Evolutionary conservation across 2,113 vertebrate species (phyloP), one percentile per base, ranked within the genome.

Genomic region (Calonectris borealis): DNA sequence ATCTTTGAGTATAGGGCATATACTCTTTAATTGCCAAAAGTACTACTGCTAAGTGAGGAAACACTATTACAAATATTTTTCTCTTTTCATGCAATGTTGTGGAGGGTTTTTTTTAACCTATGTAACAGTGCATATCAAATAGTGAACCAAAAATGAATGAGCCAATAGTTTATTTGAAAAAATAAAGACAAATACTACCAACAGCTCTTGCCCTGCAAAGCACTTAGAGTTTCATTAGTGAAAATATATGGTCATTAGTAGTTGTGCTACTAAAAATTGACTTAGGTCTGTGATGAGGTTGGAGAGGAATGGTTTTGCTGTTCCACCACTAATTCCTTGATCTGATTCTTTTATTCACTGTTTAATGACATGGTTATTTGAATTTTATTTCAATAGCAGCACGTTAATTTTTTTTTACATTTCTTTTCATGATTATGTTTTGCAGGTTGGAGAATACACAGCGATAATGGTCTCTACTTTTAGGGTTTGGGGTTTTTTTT

Each of bases 401-500:
- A 51, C 42, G 36, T 44, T 13, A 19, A 19, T 60, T 73, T 93
- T 65, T n/a, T 40, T 48, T 66, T 71, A 5, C 1, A 3, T 52
- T 51, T 71, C 29, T 65, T 65, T 16, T 32, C 36, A 34, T 65
- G 0, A 16, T 48, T 44, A 17, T 27, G 3, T 62, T 86, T 79
- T 93, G 5, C 31, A 38, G 7, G 6, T 62, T 71, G 57, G 46
- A 75, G 31, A 75, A 55, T 26, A 46, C 32, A 54, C 19, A n/a
- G 13, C 1, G 2, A n/a, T 60, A 78, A 48, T 26, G 19, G 6
- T 62, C 24, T 21, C 62, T 80, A 32, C 34, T 38, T 75, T 66
- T n/a, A 49, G 32, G 9, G 6, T n/a, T 34, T 75, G 71, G 42
- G 5, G 1, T 0, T 2, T 52, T 42, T 88, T 69, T 62, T n/a